Percentiles rank a stretch among this genome's conserved stretches.
These are phyloP conservation scores for Laticauda colubrina DNA, from an alignment of 2,113 vertebrate species.

Conservation along the genomic window DNA sequence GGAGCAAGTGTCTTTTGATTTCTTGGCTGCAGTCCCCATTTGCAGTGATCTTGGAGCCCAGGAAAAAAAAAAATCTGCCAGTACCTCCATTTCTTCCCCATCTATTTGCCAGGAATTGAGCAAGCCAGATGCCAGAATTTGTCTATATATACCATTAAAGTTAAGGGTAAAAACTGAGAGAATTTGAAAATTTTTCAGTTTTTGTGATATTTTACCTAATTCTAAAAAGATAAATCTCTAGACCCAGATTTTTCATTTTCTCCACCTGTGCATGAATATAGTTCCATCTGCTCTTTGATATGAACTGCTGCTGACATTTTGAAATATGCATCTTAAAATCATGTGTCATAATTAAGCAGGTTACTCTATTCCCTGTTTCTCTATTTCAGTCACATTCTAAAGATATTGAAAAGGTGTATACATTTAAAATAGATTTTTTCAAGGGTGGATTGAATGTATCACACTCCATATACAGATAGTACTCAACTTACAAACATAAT, in stretches of 20 bases:
- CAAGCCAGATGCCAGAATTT: no score
- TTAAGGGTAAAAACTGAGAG: not conserved
- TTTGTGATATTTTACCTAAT: not conserved
- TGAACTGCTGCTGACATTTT: not conserved
- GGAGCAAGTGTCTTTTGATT: no score
- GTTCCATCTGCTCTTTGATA: not conserved
- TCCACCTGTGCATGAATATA: not conserved
- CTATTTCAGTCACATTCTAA: not conserved
- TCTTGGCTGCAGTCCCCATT: no score
- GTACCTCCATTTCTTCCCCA: no score
- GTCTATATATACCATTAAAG: not conserved
- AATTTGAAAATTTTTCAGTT: not conserved
- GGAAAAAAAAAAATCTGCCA: no score
- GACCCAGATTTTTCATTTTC: not conserved
- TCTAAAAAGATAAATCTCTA: not conserved
- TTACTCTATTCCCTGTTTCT: not conserved
- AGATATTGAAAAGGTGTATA: not conserved
- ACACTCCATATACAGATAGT: not conserved
- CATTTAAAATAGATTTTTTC: not conserved
- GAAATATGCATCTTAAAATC: not conserved
- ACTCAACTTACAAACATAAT: not conserved
- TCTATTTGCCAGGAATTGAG: no score
- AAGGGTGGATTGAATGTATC: not conserved
- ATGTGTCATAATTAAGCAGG: not conserved
- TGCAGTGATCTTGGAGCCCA: no score